Percentiles rank a stretch among this genome's conserved stretches.
These are phyloP conservation scores for Bovichtus variegatus DNA, from an alignment of 2,797 vertebrate genomes.

Conservation along the genomic window DNA sequence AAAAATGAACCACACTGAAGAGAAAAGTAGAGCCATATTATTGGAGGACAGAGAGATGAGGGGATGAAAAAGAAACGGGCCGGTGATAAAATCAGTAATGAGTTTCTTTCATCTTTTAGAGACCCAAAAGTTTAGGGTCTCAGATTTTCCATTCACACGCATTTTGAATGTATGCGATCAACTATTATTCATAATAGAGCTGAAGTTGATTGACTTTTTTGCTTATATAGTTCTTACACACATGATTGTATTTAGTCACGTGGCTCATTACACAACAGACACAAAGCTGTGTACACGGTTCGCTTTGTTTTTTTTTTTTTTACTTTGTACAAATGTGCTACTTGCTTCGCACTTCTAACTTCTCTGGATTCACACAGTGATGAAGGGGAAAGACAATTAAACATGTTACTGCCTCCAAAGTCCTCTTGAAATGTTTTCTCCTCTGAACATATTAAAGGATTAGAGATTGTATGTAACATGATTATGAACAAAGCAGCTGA, in stretches of 20 bases:
- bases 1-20: constrained; percentile 67
- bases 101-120: constrained; percentile 26
- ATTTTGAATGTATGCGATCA: not conserved
- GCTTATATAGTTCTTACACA: not conserved
- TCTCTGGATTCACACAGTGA: constrained; percentile 18
- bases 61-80: constrained; percentile 3
- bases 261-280: constrained; percentile 3
- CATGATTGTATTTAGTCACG: not conserved
- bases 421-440: constrained; percentile 50
- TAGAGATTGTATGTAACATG: constrained; percentile 62
- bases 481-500: constrained; percentile 65
- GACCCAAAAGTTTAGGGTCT: not conserved
- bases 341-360: constrained; percentile 28
- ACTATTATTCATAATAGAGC: not conserved
- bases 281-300: not conserved
- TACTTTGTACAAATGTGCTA: constrained; percentile 43
- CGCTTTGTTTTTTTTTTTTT: constrained; percentile 33
- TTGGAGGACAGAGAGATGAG: not conserved
- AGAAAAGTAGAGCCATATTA: constrained; percentile 27
- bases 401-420: constrained; percentile 41
- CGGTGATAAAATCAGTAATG: constrained; percentile 11
- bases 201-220: not conserved
- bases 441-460: constrained; percentile 66
- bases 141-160: not conserved
- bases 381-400: constrained; percentile 50